A percentile compares a stretch with the other conserved stretches of the same genome.
phyloP scores from a whole-genome alignment of 2,113 vertebrate genomes.

The Antigone vipio region DNA sequence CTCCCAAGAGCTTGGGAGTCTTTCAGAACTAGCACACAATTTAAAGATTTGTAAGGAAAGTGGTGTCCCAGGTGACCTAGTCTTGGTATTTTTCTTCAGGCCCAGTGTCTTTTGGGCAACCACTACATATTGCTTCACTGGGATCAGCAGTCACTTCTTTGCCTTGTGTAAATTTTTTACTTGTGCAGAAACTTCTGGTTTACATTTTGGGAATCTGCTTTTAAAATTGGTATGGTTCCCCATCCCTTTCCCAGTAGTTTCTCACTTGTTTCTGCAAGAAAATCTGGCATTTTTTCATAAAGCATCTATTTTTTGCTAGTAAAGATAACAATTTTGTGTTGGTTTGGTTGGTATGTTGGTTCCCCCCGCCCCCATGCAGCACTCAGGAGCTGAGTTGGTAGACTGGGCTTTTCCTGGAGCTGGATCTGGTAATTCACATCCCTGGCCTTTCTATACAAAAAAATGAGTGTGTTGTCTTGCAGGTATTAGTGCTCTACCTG shows the following conservation, averaged over 20 bases:
- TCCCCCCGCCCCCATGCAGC: not conserved
- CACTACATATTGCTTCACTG: not conserved
- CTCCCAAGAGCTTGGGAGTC: not conserved
- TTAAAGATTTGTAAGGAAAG: not conserved
- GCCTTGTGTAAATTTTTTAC: not conserved
- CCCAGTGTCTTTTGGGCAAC: not conserved
- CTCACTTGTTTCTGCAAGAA: not conserved
- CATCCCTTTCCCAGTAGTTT: not conserved
- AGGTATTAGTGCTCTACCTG: not conserved
- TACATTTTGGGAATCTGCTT: not conserved
- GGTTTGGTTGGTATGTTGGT: accelerated
- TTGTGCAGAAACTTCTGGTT: not conserved
- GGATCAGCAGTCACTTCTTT: not conserved
- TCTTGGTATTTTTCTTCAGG: not conserved
- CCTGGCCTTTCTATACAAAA: not conserved
- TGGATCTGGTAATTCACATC: not conserved
- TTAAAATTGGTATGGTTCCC: not conserved
- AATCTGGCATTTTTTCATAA: not conserved
- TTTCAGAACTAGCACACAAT: not conserved
- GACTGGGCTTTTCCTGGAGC: not conserved
- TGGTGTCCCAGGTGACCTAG: not conserved
- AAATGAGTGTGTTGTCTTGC: not conserved
- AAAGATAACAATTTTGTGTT: not conserved
- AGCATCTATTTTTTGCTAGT: not conserved
- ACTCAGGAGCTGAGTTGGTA: not conserved